These are phyloP conservation scores for Atta colombica DNA, from an alignment of 1,140 invertebrate genomes.

Conservation along the genomic window DNA sequence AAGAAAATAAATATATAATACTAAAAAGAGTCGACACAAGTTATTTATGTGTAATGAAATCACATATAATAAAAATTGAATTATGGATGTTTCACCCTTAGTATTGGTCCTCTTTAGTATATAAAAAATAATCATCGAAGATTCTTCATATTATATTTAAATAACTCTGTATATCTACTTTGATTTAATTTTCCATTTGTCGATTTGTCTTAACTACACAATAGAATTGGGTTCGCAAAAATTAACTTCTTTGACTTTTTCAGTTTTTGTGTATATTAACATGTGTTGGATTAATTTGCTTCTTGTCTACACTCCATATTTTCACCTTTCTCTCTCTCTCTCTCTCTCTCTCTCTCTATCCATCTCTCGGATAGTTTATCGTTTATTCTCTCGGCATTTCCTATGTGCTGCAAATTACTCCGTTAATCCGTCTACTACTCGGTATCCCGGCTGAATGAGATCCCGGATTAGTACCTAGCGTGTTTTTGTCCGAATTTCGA, in stretches of 20 bases:
- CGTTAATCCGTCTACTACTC: conserved; percentile 53
- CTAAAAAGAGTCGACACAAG: too few species aligned
- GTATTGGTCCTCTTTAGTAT: too few species aligned
- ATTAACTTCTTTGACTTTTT: background rate
- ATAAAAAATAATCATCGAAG: background rate
- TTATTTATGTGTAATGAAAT: too few species aligned
- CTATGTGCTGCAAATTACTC: conserved; percentile 60
- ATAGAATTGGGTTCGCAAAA: background rate
- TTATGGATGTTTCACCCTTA: too few species aligned
- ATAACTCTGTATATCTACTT: background rate
- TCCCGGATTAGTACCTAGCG: conserved; percentile 54
- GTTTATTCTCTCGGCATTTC: conserved; percentile 34
- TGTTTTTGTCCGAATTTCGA: conserved; percentile 61
- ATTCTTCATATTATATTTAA: background rate
- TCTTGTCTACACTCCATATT: background rate
- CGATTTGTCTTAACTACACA: background rate
- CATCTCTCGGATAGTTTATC: conserved; percentile 18
- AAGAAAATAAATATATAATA: too few species aligned
- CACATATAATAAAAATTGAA: too few species aligned
- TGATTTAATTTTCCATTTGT: background rate
- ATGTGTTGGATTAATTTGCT: background rate
- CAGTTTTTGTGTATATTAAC: background rate
- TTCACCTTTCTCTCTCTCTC: background rate
- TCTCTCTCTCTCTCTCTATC: background rate
- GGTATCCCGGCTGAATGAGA: conserved; percentile 52